phyloP scores from a whole-genome alignment of 2,888 invertebrate species.

The Dromius quadrimaculatus region DNA sequence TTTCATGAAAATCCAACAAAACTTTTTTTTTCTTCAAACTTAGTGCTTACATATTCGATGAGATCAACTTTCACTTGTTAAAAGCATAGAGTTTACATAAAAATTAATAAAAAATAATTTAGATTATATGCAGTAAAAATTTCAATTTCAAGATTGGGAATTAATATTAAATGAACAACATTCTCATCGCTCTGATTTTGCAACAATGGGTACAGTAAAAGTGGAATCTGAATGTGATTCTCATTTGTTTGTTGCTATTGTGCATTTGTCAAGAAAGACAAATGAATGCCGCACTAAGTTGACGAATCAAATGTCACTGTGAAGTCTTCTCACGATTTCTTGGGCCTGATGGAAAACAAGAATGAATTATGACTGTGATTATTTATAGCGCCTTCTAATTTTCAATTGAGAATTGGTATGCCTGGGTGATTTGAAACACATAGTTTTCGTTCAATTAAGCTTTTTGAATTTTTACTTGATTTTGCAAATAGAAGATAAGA shows the following conservation, averaged over 20 bases:
- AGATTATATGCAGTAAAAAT: background rate
- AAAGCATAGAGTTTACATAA: too few species aligned
- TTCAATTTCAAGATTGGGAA: background rate
- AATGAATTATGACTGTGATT: conserved; percentile 12
- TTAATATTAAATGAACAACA: conserved; percentile 5
- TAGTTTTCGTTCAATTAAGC: too few species aligned
- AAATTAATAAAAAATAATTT: too few species aligned
- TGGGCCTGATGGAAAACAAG: conserved; percentile 21
- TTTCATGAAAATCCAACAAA: too few species aligned
- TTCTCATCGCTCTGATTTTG: conserved; percentile 4
- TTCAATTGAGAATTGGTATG: too few species aligned
- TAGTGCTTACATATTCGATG: too few species aligned
- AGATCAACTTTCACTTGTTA: too few species aligned
- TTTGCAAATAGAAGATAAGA: too few species aligned
- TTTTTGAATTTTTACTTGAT: too few species aligned
- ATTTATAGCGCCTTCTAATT: background rate
- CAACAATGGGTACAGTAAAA: conserved; percentile 27
- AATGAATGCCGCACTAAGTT: conserved; percentile 11
- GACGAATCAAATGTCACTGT: conserved; percentile 35
- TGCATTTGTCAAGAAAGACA: conserved; percentile 9
- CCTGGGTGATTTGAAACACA: too few species aligned
- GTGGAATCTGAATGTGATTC: conserved; percentile 11
- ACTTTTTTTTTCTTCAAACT: too few species aligned
- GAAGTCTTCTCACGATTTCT: conserved; percentile 29
- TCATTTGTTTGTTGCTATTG: conserved; percentile 10